phyloP scores from a whole-genome alignment of 2,888 invertebrate genomes.

The Sthenelais limicola region DNA sequence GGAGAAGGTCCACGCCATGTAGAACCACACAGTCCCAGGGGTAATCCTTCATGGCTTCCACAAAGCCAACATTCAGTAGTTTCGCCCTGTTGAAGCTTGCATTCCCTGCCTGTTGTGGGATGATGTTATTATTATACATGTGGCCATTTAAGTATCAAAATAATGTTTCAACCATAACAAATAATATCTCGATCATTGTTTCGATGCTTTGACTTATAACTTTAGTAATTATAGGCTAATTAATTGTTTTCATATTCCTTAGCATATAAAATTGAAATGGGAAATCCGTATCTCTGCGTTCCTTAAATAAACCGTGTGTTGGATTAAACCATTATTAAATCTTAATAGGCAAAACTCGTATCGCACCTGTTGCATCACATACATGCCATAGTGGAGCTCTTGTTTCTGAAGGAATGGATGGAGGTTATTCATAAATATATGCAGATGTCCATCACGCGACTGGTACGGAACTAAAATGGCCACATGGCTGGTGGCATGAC shows the following conservation, averaged over 20 bases:
- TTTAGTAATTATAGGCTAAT: no score
- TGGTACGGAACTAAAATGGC: constrained; percentile 95
- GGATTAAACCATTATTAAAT: no score
- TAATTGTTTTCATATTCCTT: no score
- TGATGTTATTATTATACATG: no score
- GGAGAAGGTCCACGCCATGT: constrained; percentile 15
- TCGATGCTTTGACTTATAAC: no score
- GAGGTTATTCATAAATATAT: constrained; percentile 90
- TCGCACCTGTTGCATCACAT: constrained; percentile 91
- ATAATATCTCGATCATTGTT: no score
- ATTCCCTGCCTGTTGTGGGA: background rate
- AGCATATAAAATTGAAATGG: no score
- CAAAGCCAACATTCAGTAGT: background rate
- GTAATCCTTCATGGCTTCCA: background rate
- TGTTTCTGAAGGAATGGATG: constrained; percentile 93
- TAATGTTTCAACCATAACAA: no score
- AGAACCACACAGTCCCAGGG: constrained; percentile 1
- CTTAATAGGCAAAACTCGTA: background rate
- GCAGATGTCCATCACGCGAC: constrained; percentile 86
- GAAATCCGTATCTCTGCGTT: no score
- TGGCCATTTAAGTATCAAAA: no score
- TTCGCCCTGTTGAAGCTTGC: constrained; percentile 6
- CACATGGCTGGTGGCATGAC: constrained; percentile 80
- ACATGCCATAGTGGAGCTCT: constrained; percentile 93
- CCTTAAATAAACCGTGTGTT: no score